Evolutionary conservation across 2,888 invertebrate genomes (phyloP).

Genomic region (Chydorus sphaericus): DNA sequence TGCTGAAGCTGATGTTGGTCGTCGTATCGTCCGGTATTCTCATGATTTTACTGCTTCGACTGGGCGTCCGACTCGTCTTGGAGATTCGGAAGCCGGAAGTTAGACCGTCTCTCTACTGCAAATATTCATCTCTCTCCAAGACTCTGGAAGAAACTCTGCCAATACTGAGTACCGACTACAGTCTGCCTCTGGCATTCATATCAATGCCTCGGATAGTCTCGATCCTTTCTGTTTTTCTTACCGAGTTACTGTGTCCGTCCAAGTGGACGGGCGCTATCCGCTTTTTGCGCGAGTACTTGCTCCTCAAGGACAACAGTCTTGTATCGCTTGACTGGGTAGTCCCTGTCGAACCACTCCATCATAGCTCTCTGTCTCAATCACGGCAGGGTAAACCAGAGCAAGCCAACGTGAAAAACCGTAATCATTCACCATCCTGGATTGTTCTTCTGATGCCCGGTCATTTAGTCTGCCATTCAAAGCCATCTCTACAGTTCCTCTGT

Average conservation of each 20-base stretch:
- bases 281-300: conserved; percentile 4
- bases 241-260: too few relatives aligned
- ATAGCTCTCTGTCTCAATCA: too few relatives aligned
- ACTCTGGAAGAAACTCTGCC: neutral
- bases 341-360: neutral
- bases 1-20: neutral
- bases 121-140: neutral
- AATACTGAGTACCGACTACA: neutral
- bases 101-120: neutral
- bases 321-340: conserved; percentile 8
- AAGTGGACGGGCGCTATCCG: neutral
- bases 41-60: neutral
- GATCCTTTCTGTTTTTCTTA: too few relatives aligned
- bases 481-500: neutral
- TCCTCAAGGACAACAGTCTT: neutral
- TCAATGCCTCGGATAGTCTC: too few relatives aligned
- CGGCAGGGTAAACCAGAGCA: neutral
- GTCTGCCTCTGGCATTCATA: too few relatives aligned
- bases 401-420: neutral
- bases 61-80: neutral
- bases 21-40: neutral
- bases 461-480: neutral
- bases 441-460: neutral
- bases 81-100: neutral
- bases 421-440: too few relatives aligned